Evolutionary conservation across 2,888 invertebrate species (phyloP).

Genomic region (Alcis repandata): DNA sequence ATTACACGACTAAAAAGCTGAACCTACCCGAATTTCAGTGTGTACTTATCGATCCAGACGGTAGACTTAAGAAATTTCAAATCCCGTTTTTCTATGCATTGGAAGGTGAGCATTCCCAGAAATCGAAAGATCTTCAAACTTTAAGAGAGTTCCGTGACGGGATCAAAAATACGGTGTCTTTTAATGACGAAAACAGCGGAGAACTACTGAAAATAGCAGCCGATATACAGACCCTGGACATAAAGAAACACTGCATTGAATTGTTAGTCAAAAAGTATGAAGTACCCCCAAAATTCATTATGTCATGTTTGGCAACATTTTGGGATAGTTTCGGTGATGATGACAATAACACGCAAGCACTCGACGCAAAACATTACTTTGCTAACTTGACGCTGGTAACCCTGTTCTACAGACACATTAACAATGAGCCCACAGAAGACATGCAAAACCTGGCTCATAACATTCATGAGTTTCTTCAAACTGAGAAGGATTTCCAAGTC

Average conservation of each 20-base stretch:
- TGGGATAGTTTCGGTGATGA: slow-evolving; percentile 67
- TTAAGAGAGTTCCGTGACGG: slow-evolving; percentile 91
- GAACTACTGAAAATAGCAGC: slow-evolving; percentile 86
- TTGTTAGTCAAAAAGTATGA: slow-evolving; percentile 89
- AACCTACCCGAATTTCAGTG: slow-evolving; percentile 90
- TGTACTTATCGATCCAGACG: slow-evolving; percentile 94
- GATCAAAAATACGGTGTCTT: slow-evolving; percentile 86
- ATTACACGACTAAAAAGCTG: slow-evolving; percentile 84
- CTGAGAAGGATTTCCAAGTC: slow-evolving; percentile 54
- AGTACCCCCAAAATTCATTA: slow-evolving; percentile 87
- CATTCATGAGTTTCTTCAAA: slow-evolving; percentile 55
- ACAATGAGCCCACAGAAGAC: slow-evolving; percentile 68
- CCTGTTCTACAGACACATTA: slow-evolving; percentile 72
- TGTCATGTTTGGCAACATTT: slow-evolving; percentile 81
- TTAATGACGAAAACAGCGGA: slow-evolving; percentile 79
- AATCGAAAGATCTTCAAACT: slow-evolving; percentile 95
- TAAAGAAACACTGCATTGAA: slow-evolving; percentile 90
- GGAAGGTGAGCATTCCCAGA: slow-evolving; percentile 94
- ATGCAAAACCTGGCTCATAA: slow-evolving; percentile 65
- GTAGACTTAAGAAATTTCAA: slow-evolving; percentile 92
- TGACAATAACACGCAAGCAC: slow-evolving; percentile 54
- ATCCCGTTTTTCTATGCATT: slow-evolving; percentile 97
- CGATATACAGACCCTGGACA: slow-evolving; percentile 90
- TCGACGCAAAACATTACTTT: slow-evolving; percentile 68
- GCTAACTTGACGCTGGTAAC: slow-evolving; percentile 69